Conservation (phyloP, 2,797 vertebrate species). For the Mareca penelope region DNA sequence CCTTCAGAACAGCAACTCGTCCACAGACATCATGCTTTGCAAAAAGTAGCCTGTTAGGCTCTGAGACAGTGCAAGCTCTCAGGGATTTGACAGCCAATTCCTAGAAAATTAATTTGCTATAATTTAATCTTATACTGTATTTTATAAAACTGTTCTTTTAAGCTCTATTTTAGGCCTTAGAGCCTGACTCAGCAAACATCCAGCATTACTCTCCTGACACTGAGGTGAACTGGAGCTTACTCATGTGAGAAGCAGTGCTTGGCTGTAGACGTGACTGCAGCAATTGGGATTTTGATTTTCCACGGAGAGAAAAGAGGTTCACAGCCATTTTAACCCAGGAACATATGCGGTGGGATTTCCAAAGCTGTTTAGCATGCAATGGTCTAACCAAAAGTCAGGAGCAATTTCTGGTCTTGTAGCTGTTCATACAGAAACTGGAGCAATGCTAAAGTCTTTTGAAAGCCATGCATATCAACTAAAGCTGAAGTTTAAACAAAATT, state of each 20-base stretch:
- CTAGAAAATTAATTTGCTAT: background rate
- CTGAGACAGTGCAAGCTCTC: background rate
- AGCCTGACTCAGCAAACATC: background rate
- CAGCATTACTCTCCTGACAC: background rate
- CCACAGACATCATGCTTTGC: background rate
- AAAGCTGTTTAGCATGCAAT: background rate
- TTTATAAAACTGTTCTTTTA: background rate
- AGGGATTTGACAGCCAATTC: background rate
- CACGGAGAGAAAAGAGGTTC: background rate
- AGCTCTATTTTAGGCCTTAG: background rate
- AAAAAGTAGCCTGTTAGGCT: background rate
- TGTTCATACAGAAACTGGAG: rapidly evolving
- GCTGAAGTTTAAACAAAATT: background rate
- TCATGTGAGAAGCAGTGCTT: background rate
- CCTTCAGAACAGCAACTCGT: background rate
- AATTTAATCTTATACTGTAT: background rate
- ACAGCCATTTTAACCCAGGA: background rate
- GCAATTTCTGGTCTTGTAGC: background rate
- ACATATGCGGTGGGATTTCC: background rate
- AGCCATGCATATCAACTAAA: rapidly evolving
- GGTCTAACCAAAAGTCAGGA: background rate
- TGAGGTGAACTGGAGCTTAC: background rate
- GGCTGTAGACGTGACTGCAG: background rate
- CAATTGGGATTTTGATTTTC: background rate
- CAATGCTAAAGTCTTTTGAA: rapidly evolving